Base-by-base conservation (phyloP, 1,140 invertebrate species). In the Riptortus pedestris region DNA sequence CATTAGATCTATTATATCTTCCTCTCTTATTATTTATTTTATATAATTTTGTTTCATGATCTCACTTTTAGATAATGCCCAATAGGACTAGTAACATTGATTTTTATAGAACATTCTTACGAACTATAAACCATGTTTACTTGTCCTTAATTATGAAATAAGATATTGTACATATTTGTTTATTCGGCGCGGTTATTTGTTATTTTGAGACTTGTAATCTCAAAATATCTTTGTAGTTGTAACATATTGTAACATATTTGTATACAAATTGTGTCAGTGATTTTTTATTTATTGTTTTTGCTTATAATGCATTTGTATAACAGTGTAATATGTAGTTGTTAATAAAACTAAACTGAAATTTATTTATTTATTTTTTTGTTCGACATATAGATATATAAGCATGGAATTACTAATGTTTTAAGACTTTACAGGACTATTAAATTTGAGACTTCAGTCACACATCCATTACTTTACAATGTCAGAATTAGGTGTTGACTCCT, bases 251-350 rank as follows among this genome's bases (percentile, higher is more conserved):
- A 47, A 47, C 18, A 47, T 47, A 47, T 47, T 47, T 47, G 45
- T 47, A 47, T 47, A 47, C 45, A 47, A 47, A 22, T 20, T 47
- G 45, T 47, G 45, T 22, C 45, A 47, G 45, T 47, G 22, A 47
- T 47, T 47, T 47, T 47, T 47, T 47, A 47, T 47, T 47, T 47
- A 47, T 47, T 47, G 45, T 22, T 47, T 47, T 47, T 47, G 45
- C 45, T 47, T 47, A 47, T 47, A 47, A n/a, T 47, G 45, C 43
- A 11, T 45, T 47, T 47, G 45, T 47, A 47, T 47, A 18, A 45
- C 43, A 45, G 16, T 47, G 45, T 47, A 47, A 20, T 47, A 47
- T n/a, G 22, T 47, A 20, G n/a, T 22, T 47, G 22, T 20, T 22
- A 47, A 47, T 47, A 47, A 47, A 47, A 47, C 22, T 47, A 22